Percentiles rank a stretch among this genome's conserved stretches.
These are phyloP conservation scores for Drosophila virilis DNA, from an alignment of 1,140 invertebrate genomes.

Conservation along the genomic window DNA sequence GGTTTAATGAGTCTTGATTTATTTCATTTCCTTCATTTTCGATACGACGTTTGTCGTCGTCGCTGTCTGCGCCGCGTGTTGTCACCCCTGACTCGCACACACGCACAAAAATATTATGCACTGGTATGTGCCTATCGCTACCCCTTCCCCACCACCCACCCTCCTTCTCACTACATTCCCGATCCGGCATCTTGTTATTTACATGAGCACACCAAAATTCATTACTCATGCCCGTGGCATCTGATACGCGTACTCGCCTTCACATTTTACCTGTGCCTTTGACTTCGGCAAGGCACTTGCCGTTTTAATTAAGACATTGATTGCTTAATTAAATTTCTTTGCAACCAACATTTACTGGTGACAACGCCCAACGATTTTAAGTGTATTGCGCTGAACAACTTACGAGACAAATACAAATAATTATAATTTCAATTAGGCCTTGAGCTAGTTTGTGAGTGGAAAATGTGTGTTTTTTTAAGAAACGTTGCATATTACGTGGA, in stretches of 20 bases:
- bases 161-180: no score
- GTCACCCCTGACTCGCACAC: conserved; percentile 31
- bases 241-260: conserved; percentile 10
- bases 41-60: conserved; percentile 20
- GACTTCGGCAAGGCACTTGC: conserved; percentile 16
- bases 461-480: no score
- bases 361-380: conserved; percentile 41
- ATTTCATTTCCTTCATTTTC: conserved; percentile 76
- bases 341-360: conserved; percentile 32
- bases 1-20: conserved; percentile 78
- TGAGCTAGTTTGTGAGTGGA: not conserved
- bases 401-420: not conserved
- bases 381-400: not conserved
- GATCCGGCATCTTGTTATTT: conserved; percentile 48
- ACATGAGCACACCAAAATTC: conserved; percentile 61
- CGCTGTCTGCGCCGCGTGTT: conserved; percentile 25
- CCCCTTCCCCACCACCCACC: no score
- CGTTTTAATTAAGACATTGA: conserved; percentile 65
- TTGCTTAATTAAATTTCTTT: conserved; percentile 71
- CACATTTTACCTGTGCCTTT: conserved; percentile 1
- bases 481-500: no score
- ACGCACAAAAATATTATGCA: conserved; percentile 1
- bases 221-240: conserved; percentile 46
- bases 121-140: conserved; percentile 8
- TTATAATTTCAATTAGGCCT: not conserved